These are phyloP conservation scores for Netelia fuscicornis DNA, from an alignment of 2,888 invertebrate species.

Conservation along the genomic window DNA sequence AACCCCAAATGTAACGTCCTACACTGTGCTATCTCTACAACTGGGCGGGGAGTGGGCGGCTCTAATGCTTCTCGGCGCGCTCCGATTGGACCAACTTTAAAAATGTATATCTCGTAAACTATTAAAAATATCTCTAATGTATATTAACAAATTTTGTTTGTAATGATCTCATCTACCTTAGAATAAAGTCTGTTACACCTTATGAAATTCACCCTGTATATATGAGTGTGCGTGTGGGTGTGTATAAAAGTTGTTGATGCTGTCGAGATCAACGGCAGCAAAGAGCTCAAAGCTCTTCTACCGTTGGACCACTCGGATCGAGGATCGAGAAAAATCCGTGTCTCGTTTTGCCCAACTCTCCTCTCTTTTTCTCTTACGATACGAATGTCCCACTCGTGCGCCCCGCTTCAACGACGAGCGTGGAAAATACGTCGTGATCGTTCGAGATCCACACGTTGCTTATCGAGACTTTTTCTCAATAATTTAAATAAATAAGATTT, in stretches of 20 bases:
- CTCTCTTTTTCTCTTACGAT: slow-evolving; percentile 9
- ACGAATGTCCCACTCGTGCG: background rate
- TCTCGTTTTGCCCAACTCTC: slow-evolving; percentile 57
- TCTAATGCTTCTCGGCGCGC: too few relatives aligned
- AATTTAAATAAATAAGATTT: too few relatives aligned
- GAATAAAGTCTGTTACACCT: too few relatives aligned
- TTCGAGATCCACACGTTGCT: slow-evolving; percentile 31
- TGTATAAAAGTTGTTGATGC: slow-evolving; percentile 41
- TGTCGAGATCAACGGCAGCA: slow-evolving; percentile 57
- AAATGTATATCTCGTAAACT: too few relatives aligned
- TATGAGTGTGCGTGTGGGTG: slow-evolving; percentile 19
- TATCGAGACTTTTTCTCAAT: slow-evolving; percentile 5
- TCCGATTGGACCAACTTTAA: too few relatives aligned
- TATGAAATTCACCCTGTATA: background rate
- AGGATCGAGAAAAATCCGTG: slow-evolving; percentile 59
- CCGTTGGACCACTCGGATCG: slow-evolving; percentile 45
- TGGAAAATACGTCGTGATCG: slow-evolving; percentile 36
- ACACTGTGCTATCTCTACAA: too few relatives aligned
- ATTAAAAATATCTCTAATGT: too few relatives aligned
- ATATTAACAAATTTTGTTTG: too few relatives aligned
- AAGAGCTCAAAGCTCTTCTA: slow-evolving; percentile 51
- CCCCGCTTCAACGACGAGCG: slow-evolving; percentile 10
- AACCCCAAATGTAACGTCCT: too few relatives aligned
- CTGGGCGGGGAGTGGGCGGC: too few relatives aligned
- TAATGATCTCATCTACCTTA: too few relatives aligned